Conservation (phyloP, 2,888 invertebrate species). For the Pterobdella sp. region DNA sequence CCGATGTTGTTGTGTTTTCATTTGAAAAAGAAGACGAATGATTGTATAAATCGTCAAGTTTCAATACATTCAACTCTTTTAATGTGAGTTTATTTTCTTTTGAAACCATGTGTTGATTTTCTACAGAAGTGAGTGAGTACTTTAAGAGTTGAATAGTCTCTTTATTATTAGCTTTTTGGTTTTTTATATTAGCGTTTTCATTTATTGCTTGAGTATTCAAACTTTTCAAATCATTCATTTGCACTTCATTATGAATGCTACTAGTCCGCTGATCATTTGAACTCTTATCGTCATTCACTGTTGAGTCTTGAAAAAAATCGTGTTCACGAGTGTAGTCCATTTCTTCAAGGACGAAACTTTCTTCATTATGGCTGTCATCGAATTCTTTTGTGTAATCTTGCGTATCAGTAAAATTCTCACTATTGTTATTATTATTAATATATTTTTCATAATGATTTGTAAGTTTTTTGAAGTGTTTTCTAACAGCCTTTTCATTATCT, state of each 20-base stretch:
- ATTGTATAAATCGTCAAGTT: slow-evolving; percentile 7
- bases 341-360: not conserved
- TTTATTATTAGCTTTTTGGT: not conserved
- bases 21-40: not conserved
- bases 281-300: not conserved
- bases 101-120: not conserved
- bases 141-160: not conserved
- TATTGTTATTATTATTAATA: not conserved
- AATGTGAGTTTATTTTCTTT: not conserved
- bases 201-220: not conserved
- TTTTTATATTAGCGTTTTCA: not conserved
- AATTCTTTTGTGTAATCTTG: not conserved
- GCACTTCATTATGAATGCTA: not conserved
- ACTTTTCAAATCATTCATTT: not conserved
- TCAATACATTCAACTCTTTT: slow-evolving; percentile 1
- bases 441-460: not conserved
- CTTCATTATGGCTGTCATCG: not conserved
- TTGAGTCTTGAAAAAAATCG: not conserved
- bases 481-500: not conserved
- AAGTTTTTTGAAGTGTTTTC: not conserved
- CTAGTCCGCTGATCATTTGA: not conserved
- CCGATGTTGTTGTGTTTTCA: not conserved
- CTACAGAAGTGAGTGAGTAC: slow-evolving; percentile 14
- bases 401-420: not conserved
- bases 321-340: not conserved